Conservation (phyloP, 2,888 invertebrate genomes). For the Ophonus ardosiacus region DNA sequence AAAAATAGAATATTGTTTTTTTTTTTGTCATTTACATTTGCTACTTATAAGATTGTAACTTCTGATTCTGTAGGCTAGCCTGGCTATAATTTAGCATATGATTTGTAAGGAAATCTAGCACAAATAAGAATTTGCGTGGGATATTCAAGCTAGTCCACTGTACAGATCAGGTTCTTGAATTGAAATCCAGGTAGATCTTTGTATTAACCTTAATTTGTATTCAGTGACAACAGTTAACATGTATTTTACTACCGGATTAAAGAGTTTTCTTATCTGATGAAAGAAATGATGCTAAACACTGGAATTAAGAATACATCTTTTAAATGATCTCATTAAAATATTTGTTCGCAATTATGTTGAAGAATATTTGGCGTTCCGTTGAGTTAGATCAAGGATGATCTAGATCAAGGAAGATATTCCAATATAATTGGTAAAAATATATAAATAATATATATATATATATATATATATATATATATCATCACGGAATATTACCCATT, state of each 20-base stretch:
- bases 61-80: background rate
- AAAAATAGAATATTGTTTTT: too few relatives aligned
- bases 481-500: too few relatives aligned
- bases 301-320: background rate
- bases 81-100: slow-evolving; percentile 11
- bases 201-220: slow-evolving; percentile 25
- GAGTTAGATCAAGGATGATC: background rate
- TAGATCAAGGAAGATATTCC: background rate
- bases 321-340: background rate
- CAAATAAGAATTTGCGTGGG: slow-evolving; percentile 24
- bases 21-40: too few relatives aligned
- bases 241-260: slow-evolving; percentile 46
- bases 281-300: background rate
- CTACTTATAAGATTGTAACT: too few relatives aligned
- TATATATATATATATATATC: too few relatives aligned
- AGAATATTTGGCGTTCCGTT: background rate
- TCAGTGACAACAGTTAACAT: slow-evolving; percentile 43
- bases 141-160: background rate
- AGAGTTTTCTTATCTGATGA: slow-evolving; percentile 19
- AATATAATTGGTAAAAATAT: background rate
- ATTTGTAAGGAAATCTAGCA: slow-evolving; percentile 2
- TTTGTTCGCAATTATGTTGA: background rate
- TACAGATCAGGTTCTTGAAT: background rate
- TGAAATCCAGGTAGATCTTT: slow-evolving; percentile 7
- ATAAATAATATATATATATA: background rate